Base-by-base conservation (phyloP, 2,797 vertebrate genomes). In the Botia almorhae region DNA sequence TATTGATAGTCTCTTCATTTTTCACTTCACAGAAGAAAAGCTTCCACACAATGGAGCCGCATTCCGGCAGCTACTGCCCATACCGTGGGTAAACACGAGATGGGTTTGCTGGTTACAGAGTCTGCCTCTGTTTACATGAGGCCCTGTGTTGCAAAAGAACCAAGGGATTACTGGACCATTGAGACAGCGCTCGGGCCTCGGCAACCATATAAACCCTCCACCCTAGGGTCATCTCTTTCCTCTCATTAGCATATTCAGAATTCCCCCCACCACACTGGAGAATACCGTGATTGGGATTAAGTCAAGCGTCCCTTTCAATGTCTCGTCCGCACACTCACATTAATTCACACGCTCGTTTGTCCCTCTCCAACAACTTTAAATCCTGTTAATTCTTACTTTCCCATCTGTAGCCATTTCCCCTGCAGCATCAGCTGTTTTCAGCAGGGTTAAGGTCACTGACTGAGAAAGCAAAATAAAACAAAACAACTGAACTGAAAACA, bases 1-100 rank as follows among this genome's bases (percentile, higher is more conserved):
- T 83, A 87, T 94, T 72, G 64, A 89, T 89, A 85, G 88, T 88
- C 74, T 76, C 92, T 94, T 91, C 88, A 93, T 95, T 95, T 90
- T 91, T 93, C 89, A 85, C 58, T 83, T 75, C 43, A 94, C 90
- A 94, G 94, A 94, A 91, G 87, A 85, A 82, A 85, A 74, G 83
- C 74, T 86, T 71, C 86, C 87, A 88, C 86, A 89, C 89, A 93
- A 94, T 93, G 61, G 88, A 86, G 17, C 19, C 72, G 64, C 86
- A 69, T 92, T 94, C 90, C 87, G 88, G 63, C 87, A 82, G 88
- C 53, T 71, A 76, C 69, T 50, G 72, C 68, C 71, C 83, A 80
- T 65, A 67, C 67, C 33, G 78, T 51, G 71, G 75, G 78, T 75
- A 81, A 83, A 83, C 70, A 81, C n/a, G 63, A 64, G 26, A 76